Conservation (phyloP, 2,113 vertebrate genomes). For the Zosterops pallidus region DNA sequence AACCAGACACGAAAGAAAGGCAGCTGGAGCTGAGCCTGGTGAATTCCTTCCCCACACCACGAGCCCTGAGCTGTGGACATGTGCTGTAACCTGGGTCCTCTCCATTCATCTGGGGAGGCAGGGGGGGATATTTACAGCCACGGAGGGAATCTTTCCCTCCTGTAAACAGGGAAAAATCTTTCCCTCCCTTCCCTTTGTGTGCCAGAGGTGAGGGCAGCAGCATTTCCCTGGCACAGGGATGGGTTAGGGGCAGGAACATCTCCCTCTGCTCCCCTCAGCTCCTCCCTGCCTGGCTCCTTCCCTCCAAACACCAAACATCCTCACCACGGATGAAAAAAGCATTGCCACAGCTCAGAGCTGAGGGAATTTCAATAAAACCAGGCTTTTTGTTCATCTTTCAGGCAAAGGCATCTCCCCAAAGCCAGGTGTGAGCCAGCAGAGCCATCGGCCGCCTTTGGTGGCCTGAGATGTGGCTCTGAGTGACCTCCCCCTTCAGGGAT, state of each 20-base stretch:
- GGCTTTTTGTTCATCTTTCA: neutral
- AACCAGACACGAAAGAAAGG: slow-evolving; percentile 1
- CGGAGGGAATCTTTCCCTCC: neutral
- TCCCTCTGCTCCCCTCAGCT: neutral
- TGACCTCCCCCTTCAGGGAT: neutral
- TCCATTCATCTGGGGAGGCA: neutral
- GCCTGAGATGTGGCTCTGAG: neutral
- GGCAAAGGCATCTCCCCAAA: neutral
- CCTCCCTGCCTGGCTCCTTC: fast-evolving
- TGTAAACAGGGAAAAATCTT: neutral
- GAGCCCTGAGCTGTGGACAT: neutral
- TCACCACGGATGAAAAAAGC: neutral
- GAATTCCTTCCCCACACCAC: neutral
- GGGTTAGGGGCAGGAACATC: neutral
- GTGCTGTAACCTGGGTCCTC: neutral
- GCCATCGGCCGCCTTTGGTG: neutral
- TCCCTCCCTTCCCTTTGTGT: neutral
- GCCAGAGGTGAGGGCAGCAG: neutral
- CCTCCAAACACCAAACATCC: neutral
- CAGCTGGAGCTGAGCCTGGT: neutral
- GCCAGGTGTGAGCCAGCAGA: neutral
- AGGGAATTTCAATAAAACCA: neutral
- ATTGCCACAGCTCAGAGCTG: neutral
- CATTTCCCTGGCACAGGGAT: fast-evolving
- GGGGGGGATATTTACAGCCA: neutral